These are phyloP conservation scores for Aegithalos caudatus DNA, from an alignment of 2,113 vertebrate genomes.

Conservation along the genomic window DNA sequence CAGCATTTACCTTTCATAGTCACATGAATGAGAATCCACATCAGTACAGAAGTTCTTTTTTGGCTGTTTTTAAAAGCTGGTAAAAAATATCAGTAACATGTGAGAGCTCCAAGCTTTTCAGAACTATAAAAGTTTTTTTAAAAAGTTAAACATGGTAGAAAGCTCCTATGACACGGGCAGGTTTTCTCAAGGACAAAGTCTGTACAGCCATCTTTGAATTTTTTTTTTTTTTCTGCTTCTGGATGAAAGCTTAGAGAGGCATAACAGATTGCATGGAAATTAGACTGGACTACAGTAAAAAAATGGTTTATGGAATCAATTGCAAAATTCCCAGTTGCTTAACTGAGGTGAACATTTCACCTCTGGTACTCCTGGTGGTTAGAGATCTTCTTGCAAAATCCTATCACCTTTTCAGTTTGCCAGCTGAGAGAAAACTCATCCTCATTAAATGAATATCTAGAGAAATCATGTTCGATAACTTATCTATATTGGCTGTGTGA, in stretches of 20 bases:
- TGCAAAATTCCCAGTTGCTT: not conserved
- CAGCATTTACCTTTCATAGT: slow-evolving; percentile 27
- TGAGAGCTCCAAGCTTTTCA: not conserved
- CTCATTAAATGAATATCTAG: not conserved
- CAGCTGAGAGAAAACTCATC: not conserved
- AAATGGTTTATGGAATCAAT: not conserved
- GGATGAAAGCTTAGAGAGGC: not conserved
- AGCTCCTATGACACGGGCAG: not conserved
- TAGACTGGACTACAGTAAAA: not conserved
- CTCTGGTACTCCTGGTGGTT: not conserved
- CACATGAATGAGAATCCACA: not conserved
- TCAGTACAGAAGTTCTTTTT: not conserved
- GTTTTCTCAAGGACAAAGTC: not conserved
- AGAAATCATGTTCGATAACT: not conserved
- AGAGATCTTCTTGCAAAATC: not conserved
- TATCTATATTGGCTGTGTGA: not conserved
- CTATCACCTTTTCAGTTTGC: not conserved
- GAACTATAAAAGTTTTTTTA: not conserved
- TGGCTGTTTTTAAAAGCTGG: not conserved
- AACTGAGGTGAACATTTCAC: not conserved
- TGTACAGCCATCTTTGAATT: not conserved
- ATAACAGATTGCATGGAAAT: not conserved
- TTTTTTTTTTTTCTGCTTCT: not conserved
- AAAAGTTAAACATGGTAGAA: not conserved
- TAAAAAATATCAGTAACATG: not conserved